Percentiles rank a stretch among this genome's conserved stretches.
Conservation (phyloP, 2,113 vertebrate species). For the Pionites leucogaster region DNA sequence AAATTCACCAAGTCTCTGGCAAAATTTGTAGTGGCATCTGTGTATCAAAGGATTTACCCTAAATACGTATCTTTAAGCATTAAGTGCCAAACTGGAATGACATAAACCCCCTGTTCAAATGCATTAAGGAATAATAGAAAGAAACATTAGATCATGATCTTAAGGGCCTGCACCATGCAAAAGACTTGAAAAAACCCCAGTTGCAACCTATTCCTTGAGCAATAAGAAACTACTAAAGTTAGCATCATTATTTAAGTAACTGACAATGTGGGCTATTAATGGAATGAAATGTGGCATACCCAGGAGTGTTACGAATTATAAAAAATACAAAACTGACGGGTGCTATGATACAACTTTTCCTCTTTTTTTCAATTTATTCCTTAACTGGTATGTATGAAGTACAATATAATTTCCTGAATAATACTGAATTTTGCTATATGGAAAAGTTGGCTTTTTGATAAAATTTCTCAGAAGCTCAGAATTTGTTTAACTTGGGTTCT, state of each 20-base stretch:
- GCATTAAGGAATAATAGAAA: background rate
- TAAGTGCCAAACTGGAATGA: background rate
- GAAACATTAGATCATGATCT: background rate
- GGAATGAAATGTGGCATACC: background rate
- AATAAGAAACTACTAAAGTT: background rate
- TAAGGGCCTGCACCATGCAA: background rate
- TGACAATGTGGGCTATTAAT: background rate
- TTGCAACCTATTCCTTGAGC: background rate
- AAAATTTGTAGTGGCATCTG: background rate
- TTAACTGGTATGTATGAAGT: background rate
- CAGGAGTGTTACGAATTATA: background rate
- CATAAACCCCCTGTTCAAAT: background rate
- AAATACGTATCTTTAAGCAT: background rate
- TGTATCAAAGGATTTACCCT: background rate
- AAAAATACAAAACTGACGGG: background rate
- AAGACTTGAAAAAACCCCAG: background rate
- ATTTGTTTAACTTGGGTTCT: constrained; percentile 24
- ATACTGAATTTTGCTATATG: background rate
- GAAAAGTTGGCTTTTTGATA: background rate
- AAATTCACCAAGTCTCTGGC: background rate
- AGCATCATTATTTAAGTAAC: background rate
- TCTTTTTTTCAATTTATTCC: background rate
- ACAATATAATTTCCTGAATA: background rate
- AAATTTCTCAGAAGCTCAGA: background rate
- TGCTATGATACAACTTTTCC: background rate